Conservation (phyloP, 92 coral and sea anemone species). For the Palythoa caribaeorum region DNA sequence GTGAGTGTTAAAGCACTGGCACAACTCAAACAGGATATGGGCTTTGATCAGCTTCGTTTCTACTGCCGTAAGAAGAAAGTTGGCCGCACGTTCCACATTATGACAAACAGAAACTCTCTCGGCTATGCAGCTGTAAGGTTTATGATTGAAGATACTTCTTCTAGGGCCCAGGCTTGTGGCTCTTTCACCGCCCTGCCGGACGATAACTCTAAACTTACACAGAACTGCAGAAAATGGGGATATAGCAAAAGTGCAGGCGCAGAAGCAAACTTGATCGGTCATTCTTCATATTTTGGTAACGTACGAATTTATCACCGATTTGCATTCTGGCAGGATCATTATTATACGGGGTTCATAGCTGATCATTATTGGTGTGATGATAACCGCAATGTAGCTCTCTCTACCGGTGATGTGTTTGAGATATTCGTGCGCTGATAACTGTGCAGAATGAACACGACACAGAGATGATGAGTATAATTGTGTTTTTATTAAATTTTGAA, state of each 20-base stretch:
- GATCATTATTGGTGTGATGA: slow-evolving; percentile 6
- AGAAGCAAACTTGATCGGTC: not conserved
- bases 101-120: slow-evolving; percentile 12
- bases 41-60: slow-evolving; percentile 30
- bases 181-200: slow-evolving; percentile 32
- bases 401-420: slow-evolving; percentile 20
- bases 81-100: slow-evolving; percentile 36
- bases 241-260: not conserved
- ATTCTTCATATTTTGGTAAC: not conserved
- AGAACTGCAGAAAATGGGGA: slow-evolving; percentile 21
- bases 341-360: not conserved
- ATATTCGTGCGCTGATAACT: slow-evolving; percentile 12
- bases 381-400: not conserved
- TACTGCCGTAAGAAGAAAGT: slow-evolving; percentile 16
- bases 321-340: not conserved
- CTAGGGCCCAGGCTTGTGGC: slow-evolving; percentile 25
- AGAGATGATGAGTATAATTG: no score
- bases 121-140: slow-evolving; percentile 22
- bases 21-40: slow-evolving; percentile 23
- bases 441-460: no score
- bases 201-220: not conserved
- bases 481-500: no score
- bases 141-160: not conserved
- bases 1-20: not conserved
- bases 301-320: not conserved